Base-by-base conservation (phyloP, 2,113 vertebrate species). In the Menidia beryllina region DNA sequence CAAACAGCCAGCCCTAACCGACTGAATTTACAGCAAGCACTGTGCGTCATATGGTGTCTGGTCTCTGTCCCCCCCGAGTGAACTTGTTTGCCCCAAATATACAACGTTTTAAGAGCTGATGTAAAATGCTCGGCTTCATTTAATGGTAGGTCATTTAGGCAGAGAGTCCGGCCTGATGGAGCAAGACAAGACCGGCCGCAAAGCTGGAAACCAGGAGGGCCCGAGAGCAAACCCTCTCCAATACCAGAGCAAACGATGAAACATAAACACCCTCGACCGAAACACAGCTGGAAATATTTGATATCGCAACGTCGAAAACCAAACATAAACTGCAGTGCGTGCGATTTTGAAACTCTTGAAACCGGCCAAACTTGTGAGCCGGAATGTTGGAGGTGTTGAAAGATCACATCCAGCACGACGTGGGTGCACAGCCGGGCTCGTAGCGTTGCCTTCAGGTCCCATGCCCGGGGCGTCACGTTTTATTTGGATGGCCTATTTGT, bases 401-500 rank as follows among this genome's bases (percentile, higher is more conserved):
- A 53, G 43, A 75, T 34, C 50, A 4, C 30, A 14, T 3, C 60
- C 54, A 62, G 62, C 21, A 15, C 25, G 53, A 58, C 69, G 1
- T 25, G 53, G 48, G 27, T 55, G 43, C 56, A 20, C 38, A 48
- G 58, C 48, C 60, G 8, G 24, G 49, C 52, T 30, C 53, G 45
- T 54, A 20, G 39, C 49, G 60, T 49, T 57, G 69, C 57, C 57
- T 77, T 84, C 69, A 70, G 13, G 41, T 64, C 53, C 53, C 34
- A n/a, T 74, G 73, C 69, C 75, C 12, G 25, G 56, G 77, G 77
- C 84, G 80, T 86, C 57, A 17, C 79, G 73, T 83, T 90, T 86
- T 86, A 85, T 90, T 90, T 85, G 68, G 80, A 79, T 60, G 86
- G 62, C 55, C 79, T 79, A 72, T 89, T 90, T 75, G 70, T 81